Conservation (phyloP, 2,113 vertebrate genomes). For the Indicator indicator region DNA sequence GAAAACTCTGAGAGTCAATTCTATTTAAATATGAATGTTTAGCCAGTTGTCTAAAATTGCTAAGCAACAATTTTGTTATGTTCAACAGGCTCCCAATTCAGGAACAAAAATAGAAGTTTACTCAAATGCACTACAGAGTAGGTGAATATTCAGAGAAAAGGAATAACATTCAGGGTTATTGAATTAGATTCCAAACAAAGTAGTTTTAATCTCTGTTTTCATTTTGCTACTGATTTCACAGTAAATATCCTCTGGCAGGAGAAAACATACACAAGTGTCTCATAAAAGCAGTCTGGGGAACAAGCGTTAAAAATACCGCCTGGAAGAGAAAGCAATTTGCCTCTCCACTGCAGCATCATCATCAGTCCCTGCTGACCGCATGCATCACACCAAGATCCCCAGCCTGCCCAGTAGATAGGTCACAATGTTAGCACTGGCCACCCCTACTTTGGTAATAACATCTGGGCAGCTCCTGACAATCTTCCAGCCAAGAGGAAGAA, state of each 20-base stretch:
- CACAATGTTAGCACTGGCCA: not conserved
- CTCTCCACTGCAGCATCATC: not conserved
- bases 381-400: rapidly evolving
- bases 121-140: conserved; percentile 16
- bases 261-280: not conserved
- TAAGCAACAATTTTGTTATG: conserved; percentile 65
- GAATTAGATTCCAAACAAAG: conserved; percentile 24
- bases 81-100: conserved; percentile 47
- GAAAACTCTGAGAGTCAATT: conserved; percentile 16
- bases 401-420: rapidly evolving
- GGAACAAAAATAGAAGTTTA: conserved; percentile 32
- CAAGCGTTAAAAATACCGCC: not conserved
- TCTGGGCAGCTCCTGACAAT: not conserved
- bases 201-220: conserved; percentile 11
- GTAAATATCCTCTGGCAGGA: not conserved
- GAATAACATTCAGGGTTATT: not conserved
- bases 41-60: conserved; percentile 49
- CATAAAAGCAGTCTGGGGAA: not conserved
- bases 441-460: not conserved
- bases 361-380: not conserved
- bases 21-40: not conserved
- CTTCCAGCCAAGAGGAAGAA: not conserved
- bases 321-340: not conserved
- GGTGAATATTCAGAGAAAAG: conserved; percentile 10
- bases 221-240: not conserved